Base-by-base conservation (phyloP, 2,797 vertebrate species). In the Falco peregrinus region DNA sequence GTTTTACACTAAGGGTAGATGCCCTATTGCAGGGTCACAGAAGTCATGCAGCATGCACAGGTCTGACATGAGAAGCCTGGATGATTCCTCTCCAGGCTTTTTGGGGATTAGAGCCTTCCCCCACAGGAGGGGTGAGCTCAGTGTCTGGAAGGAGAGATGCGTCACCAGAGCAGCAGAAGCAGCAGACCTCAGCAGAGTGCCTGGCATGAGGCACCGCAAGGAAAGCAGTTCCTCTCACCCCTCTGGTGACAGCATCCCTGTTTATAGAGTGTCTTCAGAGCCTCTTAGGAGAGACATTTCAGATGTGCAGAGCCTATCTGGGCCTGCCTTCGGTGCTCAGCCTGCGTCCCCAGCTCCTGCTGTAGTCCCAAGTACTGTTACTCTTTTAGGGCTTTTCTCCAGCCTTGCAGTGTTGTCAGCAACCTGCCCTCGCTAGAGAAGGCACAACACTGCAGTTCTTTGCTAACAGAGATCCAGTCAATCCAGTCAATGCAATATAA, bases 191-290 rank as follows among this genome's bases (percentile, higher is more conserved):
- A 1, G 22, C 48, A 65, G 73, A 26, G 10, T 9, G 10, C 33
- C 47, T 10, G 3, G 25, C 41, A 51, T 1, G 0, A 56, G 22
- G 11, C 16, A 14, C 19, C 1, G 5, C 37, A 60, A 47, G 11
- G 9, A 78, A 45, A 4, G 2, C 16, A n/a, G 15, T 10, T 75
- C 43, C 28, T 69, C 28, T 53, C 65, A 28, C 8, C 31, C 9
- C 25, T 65, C 37, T 26, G 8, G 10, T 65, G 25, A 57, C 26
- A 53, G 21, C 4, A 17, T 20, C 26, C 29, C 25, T 63, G 20
- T 12, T 50, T 48, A 10, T 15, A 54, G 11, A 22, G 24, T 56
- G 60, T 69, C 50, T 83, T 60, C 67, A 73, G 54, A 68, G 26
- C 7, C 47, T 73, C 63, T 76, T 33, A 33, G 26, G 19, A 47